Conservation (phyloP, 2,113 vertebrate genomes). For the Echinops telfairi region DNA sequence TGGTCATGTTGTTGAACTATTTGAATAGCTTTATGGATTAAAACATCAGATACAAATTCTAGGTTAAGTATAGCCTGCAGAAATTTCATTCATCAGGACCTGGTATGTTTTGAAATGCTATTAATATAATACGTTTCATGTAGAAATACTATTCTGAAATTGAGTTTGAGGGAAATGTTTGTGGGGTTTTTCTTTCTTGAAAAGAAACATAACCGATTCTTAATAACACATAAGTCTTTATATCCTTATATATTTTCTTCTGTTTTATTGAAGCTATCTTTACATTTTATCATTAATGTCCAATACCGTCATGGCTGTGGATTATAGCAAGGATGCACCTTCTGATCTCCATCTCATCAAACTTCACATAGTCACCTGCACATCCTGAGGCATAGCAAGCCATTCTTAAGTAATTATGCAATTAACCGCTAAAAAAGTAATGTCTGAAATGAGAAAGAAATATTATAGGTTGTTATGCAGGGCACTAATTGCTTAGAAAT, state of each 20-base stretch:
- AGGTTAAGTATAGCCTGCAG: not conserved
- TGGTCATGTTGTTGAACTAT: not conserved
- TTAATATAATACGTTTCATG: not conserved
- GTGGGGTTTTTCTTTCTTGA: not conserved
- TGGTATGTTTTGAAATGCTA: not conserved
- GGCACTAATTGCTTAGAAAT: conserved; percentile 80
- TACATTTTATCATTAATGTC: conserved; percentile 23
- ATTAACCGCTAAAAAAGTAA: conserved; percentile 61
- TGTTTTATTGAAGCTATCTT: not conserved
- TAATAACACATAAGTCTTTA: not conserved
- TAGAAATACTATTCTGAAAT: conserved; percentile 42
- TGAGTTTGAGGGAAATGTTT: conserved; percentile 5
- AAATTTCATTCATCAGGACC: not conserved
- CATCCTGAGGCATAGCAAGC: conserved; percentile 38
- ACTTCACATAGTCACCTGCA: not conserved
- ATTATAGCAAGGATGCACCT: not conserved
- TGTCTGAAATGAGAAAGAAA: conserved; percentile 77
- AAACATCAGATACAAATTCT: conserved; percentile 12
- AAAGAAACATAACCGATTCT: not conserved
- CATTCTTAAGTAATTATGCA: conserved; percentile 64
- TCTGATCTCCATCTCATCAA: not conserved
- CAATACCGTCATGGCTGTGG: conserved; percentile 11
- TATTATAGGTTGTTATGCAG: conserved; percentile 72
- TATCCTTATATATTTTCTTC: conserved; percentile 4
- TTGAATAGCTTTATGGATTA: not conserved